Conservation (phyloP, 2,888 invertebrate species). For the Synergus laeviventris region DNA sequence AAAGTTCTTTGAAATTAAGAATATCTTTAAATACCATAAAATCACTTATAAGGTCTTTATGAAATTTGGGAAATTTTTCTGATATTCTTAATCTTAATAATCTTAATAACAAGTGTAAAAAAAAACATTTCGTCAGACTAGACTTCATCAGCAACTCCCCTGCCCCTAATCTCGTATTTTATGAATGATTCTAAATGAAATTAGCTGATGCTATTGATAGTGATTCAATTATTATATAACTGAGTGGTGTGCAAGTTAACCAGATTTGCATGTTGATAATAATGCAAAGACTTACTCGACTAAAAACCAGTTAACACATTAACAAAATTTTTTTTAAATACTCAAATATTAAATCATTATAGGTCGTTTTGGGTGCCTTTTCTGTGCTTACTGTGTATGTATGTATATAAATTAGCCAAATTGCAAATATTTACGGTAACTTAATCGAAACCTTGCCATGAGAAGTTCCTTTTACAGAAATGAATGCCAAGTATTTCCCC, state of each 20-base stretch:
- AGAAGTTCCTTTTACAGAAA: neutral
- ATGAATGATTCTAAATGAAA: neutral
- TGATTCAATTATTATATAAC: neutral
- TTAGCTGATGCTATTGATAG: neutral
- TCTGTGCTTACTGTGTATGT: neutral
- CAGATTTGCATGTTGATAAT: conserved; percentile 14
- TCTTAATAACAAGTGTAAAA: too few species aligned
- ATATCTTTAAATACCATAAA: too few species aligned
- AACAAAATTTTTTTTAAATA: conserved; percentile 1
- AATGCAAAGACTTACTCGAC: conserved; percentile 12
- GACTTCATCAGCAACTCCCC: too few species aligned
- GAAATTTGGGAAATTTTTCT: too few species aligned
- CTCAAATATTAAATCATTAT: neutral
- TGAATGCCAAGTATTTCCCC: neutral
- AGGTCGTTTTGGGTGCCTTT: neutral
- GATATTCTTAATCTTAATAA: too few species aligned
- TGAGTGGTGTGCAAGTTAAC: neutral
- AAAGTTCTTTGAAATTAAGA: too few species aligned
- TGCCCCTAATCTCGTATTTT: too few species aligned
- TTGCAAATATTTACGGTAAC: neutral
- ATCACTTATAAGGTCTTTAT: too few species aligned
- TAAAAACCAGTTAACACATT: conserved; percentile 21
- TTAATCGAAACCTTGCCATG: neutral
- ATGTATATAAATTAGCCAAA: neutral
- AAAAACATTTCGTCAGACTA: too few species aligned